Base-by-base conservation (phyloP, 2,113 vertebrate species). In the Mesembrinibis cayennensis region DNA sequence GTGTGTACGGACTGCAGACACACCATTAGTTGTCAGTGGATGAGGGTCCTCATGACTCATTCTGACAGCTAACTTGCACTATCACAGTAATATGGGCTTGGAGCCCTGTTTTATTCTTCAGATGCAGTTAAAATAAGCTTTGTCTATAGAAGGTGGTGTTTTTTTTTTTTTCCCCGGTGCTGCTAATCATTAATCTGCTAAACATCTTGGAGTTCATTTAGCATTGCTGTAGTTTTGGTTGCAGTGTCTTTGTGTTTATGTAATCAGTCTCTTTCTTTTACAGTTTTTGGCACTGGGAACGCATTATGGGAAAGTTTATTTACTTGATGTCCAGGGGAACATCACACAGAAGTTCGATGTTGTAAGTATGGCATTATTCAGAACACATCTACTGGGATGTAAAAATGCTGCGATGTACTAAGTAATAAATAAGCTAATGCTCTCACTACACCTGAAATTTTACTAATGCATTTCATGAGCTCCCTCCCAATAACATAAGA, bases 271-370 rank as follows among this genome's bases (percentile, higher is more conserved):
- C 30, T 93, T 38, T 59, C 63, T 96, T 53, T 96, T 98, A 55
- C 98, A 99, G 99, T 99, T 99, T 97, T 98, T 99, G 90, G 99
- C 99, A 36, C 95, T 99, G 94, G 99, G 99, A 91, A 99, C 99
- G 6, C 99, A 99, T 98, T 99, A 99, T 95, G 99, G 99, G 90
- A 99, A 99, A 95, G 99, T 99, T 90, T 99, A 98, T 97, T 98
- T 99, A 87, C 98, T 99, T 96, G 99, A 99, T 96, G 98, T 99
- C 97, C 99, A 99, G 93, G 99, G 99, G 94, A 99, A 99, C 96
- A 98, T 99, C 93, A 99, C 99, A 34, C 99, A 99, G 98, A 99
- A 99, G 97, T 99, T 99, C 98, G 99, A 99, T 95, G 98, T 99
- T 95, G 99, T 99, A 98, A 99, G 99, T 99, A 98, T 93, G 74